Percentiles rank a stretch among this genome's conserved stretches.
Conservation (phyloP, 2,113 vertebrate genomes). For the Psittacara wagleri region DNA sequence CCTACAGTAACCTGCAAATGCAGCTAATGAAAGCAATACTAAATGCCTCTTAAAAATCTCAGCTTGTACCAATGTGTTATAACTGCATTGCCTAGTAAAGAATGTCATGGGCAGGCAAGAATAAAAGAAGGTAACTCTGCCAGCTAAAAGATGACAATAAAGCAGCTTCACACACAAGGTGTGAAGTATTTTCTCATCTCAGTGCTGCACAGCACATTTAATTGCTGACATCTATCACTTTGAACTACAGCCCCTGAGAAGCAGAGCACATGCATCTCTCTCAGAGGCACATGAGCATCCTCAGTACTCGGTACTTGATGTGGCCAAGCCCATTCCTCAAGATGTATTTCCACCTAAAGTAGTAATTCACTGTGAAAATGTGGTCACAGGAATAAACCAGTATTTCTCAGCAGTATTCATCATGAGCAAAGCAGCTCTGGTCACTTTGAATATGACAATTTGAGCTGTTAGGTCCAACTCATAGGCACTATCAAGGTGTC, state of each 20-base stretch:
- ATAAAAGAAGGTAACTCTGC: not conserved
- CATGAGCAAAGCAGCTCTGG: accelerated
- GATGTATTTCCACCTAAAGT: not conserved
- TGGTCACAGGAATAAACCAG: not conserved
- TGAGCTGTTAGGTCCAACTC: not conserved
- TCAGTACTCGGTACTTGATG: not conserved
- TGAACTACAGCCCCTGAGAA: not conserved
- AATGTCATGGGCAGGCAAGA: not conserved
- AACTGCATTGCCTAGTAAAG: not conserved
- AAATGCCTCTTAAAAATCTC: not conserved
- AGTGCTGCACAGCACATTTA: not conserved
- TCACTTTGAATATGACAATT: not conserved
- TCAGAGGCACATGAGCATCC: not conserved
- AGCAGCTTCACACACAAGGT: not conserved
- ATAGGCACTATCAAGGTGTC: not conserved
- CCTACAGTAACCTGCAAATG: not conserved
- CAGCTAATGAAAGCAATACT: not conserved
- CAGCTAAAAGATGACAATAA: not conserved
- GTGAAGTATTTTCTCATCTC: not conserved
- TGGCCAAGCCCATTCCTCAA: not conserved
- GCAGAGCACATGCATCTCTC: not conserved
- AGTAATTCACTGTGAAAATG: not conserved
- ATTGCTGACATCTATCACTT: not conserved
- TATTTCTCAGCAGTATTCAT: not conserved
- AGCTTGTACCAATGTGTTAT: not conserved